These are phyloP conservation scores for Yasuhikotakia modesta DNA, from an alignment of 2,797 vertebrate species.

Conservation along the genomic window DNA sequence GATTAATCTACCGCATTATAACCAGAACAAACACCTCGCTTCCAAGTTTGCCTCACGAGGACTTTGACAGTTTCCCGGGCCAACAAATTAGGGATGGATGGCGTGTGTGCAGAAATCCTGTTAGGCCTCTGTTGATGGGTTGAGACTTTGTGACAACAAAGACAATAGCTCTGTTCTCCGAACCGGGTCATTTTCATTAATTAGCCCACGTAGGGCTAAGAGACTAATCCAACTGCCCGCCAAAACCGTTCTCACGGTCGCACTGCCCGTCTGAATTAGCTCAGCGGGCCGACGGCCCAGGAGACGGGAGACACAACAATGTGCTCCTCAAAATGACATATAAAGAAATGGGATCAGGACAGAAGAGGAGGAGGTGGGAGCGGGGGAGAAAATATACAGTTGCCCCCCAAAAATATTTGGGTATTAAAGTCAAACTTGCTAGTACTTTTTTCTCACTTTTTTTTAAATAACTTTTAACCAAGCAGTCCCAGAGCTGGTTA, in stretches of 20 bases:
- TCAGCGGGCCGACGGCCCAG: slow-evolving; percentile 62
- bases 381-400: slow-evolving; percentile 18
- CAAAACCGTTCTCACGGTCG: slow-evolving; percentile 74
- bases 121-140: slow-evolving; percentile 71
- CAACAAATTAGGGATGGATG: slow-evolving; percentile 75
- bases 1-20: slow-evolving; percentile 56
- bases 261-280: slow-evolving; percentile 66
- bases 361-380: slow-evolving; percentile 22
- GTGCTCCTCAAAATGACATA: slow-evolving; percentile 47
- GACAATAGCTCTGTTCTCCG: slow-evolving; percentile 72
- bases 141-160: slow-evolving; percentile 68
- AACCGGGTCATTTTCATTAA: slow-evolving; percentile 77
- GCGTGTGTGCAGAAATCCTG: slow-evolving; percentile 74
- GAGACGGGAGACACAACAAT: slow-evolving; percentile 65
- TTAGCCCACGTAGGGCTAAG: slow-evolving; percentile 72
- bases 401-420: background rate
- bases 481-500: background rate
- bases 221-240: slow-evolving; percentile 75
- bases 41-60: slow-evolving; percentile 57
- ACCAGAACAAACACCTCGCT: slow-evolving; percentile 43
- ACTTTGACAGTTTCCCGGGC: slow-evolving; percentile 60
- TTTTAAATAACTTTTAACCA: background rate
- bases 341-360: slow-evolving; percentile 38
- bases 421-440: background rate
- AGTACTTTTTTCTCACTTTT: background rate